These are phyloP conservation scores for Leptothorax acervorum DNA, from an alignment of 2,888 invertebrate species.

Conservation along the genomic window DNA sequence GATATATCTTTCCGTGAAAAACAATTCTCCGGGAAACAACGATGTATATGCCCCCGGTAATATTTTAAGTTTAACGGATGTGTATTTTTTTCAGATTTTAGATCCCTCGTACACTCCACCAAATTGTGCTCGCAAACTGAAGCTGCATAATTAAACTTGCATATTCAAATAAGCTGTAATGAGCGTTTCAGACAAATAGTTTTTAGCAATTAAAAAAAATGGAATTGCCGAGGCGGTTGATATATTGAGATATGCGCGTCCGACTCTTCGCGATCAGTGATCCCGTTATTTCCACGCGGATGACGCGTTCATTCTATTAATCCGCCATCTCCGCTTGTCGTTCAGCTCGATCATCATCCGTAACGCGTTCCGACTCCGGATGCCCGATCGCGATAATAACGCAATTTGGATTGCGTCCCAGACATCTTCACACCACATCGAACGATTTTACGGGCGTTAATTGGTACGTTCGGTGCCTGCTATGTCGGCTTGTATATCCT, in stretches of 20 bases:
- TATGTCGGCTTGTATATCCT: constrained; percentile 53
- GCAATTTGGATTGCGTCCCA: constrained; percentile 59
- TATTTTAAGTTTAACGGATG: constrained; percentile 34
- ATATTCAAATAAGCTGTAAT: not conserved
- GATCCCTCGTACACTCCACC: not conserved
- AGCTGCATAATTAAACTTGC: not conserved
- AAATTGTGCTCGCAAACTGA: not conserved
- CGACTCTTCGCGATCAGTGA: constrained; percentile 15
- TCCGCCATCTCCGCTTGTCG: constrained; percentile 54
- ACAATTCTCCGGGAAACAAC: constrained; percentile 46
- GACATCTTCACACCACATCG: constrained; percentile 60
- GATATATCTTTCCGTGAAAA: constrained; percentile 48
- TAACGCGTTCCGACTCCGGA: constrained; percentile 56
- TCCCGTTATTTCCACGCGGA: constrained; percentile 34
- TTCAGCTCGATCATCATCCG: constrained; percentile 49
- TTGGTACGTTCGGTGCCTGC: constrained; percentile 55
- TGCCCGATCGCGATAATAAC: constrained; percentile 57
- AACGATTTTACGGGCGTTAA: constrained; percentile 73
- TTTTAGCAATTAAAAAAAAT: not conserved
- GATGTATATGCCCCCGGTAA: not conserved
- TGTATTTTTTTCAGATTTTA: constrained; percentile 21
- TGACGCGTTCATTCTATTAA: constrained; percentile 47
- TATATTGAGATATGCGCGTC: not conserved
- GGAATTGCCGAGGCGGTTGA: not conserved
- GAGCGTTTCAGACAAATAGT: not conserved